phyloP scores from a whole-genome alignment of 2,797 vertebrate genomes.

The Ctenosaura bakeri region DNA sequence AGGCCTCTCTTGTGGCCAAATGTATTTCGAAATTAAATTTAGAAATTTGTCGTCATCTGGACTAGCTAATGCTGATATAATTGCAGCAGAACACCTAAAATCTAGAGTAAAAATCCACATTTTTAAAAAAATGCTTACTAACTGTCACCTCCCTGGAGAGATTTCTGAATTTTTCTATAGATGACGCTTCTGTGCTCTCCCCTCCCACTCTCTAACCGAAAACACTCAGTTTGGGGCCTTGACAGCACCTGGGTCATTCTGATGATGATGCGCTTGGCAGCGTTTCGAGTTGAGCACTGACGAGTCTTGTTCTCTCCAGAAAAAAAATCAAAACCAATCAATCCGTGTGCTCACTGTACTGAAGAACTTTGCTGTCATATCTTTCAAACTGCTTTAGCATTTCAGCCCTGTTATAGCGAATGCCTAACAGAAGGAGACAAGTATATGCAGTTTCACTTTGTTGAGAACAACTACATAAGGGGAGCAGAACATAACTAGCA shows the following conservation, averaged over 20 bases:
- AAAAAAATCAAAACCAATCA: constrained; percentile 76
- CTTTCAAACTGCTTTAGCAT: constrained; percentile 73
- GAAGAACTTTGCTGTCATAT: constrained; percentile 74
- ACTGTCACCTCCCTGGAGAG: constrained; percentile 68
- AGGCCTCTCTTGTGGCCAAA: background rate
- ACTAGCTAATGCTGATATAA: background rate
- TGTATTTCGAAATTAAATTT: constrained; percentile 27
- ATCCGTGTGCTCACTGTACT: constrained; percentile 71
- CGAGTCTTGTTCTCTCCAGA: constrained; percentile 69
- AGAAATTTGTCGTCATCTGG: background rate
- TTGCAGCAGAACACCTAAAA: background rate
- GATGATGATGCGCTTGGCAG: constrained; percentile 71
- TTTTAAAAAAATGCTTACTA: constrained; percentile 66
- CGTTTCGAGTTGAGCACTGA: constrained; percentile 74
- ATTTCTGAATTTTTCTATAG: constrained; percentile 60
- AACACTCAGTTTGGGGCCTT: constrained; percentile 66
- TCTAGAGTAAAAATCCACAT: constrained; percentile 53
- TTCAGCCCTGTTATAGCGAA: constrained; percentile 54
- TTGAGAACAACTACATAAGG: constrained; percentile 66
- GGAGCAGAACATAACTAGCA: constrained; percentile 62
- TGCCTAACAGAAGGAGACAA: constrained; percentile 75
- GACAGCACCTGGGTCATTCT: constrained; percentile 76
- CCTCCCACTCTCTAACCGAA: constrained; percentile 57
- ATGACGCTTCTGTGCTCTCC: background rate
- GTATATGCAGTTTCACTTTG: constrained; percentile 68